Conservation (phyloP, 2,797 vertebrate species). For the Alexandromys oeconomus region DNA sequence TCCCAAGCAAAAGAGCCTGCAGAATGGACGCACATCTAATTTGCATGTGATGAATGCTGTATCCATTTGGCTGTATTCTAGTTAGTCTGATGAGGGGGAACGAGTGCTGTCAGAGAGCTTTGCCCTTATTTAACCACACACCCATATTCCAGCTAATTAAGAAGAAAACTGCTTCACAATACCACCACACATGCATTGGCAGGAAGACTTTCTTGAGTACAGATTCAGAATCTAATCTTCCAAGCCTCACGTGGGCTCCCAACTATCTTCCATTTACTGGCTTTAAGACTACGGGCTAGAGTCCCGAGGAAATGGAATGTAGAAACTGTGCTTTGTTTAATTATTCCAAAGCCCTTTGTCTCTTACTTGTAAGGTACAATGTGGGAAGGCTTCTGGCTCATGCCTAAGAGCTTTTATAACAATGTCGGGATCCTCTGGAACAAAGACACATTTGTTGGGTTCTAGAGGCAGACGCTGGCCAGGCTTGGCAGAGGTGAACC, state of each 20-base stretch:
- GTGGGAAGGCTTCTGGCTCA: constrained; percentile 66
- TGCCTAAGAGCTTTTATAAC: constrained; percentile 63
- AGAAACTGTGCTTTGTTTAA: constrained; percentile 69
- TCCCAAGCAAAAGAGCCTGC: neutral
- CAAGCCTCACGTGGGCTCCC: constrained; percentile 15
- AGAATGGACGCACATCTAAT: neutral
- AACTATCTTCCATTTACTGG: constrained; percentile 52
- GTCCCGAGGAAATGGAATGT: constrained; percentile 55
- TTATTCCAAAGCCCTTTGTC: constrained; percentile 75
- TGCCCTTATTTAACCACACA: constrained; percentile 36
- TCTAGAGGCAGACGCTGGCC: constrained; percentile 46
- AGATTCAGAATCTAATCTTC: neutral
- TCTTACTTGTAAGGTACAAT: constrained; percentile 70
- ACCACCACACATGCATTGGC: neutral
- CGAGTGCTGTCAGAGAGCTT: neutral
- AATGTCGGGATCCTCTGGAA: constrained; percentile 55
- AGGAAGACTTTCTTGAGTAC: neutral
- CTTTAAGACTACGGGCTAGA: constrained; percentile 40
- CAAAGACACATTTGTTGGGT: constrained; percentile 73
- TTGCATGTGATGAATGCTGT: neutral
- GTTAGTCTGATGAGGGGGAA: constrained; percentile 28
- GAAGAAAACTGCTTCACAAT: neutral
- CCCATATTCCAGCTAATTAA: constrained; percentile 56
- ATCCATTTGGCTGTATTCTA: neutral
- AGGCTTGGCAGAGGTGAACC: constrained; percentile 59